Evolutionary conservation across 2,113 vertebrate species (phyloP), one percentile per base, ranked within the genome.

Genomic region (Salminus brasiliensis): DNA sequence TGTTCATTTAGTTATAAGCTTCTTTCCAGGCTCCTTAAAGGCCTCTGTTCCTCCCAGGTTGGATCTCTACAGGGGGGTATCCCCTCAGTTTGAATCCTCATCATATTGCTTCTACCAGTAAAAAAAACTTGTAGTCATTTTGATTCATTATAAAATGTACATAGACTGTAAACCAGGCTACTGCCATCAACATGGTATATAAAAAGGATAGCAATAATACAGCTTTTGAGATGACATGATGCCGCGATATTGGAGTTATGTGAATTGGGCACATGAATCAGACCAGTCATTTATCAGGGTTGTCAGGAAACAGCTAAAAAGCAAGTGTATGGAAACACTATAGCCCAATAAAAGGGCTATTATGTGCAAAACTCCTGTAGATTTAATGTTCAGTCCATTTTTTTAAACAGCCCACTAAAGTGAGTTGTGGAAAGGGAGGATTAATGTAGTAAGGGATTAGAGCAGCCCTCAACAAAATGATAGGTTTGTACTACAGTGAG

Each of bases 391-490:
- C 30, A 29, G 39, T 18, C 23, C 25, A 72, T 69, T 65, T 72
- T 70, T 59, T 65, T 49, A 23, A 47, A 79, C 47, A 60, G 70
- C 8, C 27, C 47, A 47, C 36, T 43, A 60, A 72, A 60, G 41
- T 47, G 59, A 27, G 30, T 2, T 9, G 55, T 29, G 53, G 18
- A 23, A 65, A 36, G 29, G 62, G 32, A 66, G 62, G n/a, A 29
- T 39, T 78, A 73, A 69, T 62, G 47, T 25, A 68, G 70, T 65
- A 62, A 78, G 29, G 77, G 81, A 76, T 83, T 80, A 72, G 72
- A 25, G 72, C 53, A 45, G 43, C 52, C 27, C 52, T 63, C 69
- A 47, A 29, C 63, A 74, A 80, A 83, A 83, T 76, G 53, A 71
- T 49, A 30, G 82, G 82, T 67, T 83, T 76, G 68, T 83, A 21